Conservation (phyloP, 2,797 vertebrate species). For the Brachyalestes nurse region DNA sequence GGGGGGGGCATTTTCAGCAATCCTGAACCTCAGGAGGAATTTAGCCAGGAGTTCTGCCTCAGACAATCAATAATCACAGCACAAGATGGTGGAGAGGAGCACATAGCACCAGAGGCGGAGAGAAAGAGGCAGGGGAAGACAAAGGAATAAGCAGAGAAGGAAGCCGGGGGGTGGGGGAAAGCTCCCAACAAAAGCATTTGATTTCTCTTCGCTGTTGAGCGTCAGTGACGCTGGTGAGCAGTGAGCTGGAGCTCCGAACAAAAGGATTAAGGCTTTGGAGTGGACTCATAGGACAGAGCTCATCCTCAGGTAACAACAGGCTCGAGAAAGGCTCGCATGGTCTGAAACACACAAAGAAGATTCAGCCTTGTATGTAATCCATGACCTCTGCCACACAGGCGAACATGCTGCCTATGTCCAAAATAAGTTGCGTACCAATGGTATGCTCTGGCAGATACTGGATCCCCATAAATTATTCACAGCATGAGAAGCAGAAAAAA, state of each 20-base stretch:
- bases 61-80: conserved; percentile 49
- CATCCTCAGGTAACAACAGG: conserved; percentile 41
- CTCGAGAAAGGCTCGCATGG: conserved; percentile 13
- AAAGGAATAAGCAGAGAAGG: conserved; percentile 29
- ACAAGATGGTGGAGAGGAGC: conserved; percentile 22
- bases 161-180: conserved; percentile 11
- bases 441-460: background rate
- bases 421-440: background rate
- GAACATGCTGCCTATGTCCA: background rate
- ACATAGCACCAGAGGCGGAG: conserved; percentile 16
- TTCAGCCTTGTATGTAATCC: conserved; percentile 24
- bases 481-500: background rate
- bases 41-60: conserved; percentile 38
- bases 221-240: background rate
- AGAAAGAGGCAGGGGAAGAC: conserved; percentile 35
- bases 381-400: conserved; percentile 8
- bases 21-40: conserved; percentile 36
- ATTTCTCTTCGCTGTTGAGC: conserved; percentile 19
- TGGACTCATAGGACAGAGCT: conserved; percentile 26
- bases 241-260: conserved; percentile 8
- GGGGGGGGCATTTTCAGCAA: background rate
- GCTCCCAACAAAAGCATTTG: conserved; percentile 42
- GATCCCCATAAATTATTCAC: background rate
- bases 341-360: conserved; percentile 19
- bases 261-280: conserved; percentile 44